Evolutionary conservation across 2,113 vertebrate genomes (phyloP), one percentile per base, ranked within the genome.

Genomic region (Dunckerocampus dactyliophorus): DNA sequence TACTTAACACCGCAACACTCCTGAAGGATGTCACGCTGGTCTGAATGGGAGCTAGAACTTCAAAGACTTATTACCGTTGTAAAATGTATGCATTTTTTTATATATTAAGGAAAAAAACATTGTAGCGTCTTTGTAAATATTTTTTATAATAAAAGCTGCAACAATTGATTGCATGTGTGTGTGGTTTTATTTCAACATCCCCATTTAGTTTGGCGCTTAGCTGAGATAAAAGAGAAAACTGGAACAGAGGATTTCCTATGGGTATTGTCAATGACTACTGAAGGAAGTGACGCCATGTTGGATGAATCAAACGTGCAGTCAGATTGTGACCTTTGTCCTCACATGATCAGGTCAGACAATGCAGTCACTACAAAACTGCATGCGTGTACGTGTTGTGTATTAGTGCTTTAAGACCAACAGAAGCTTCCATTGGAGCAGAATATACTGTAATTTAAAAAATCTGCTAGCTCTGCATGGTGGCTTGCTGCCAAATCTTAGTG

Each of bases 41-140:
- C 81, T 82, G 76, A 87, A 82, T 84, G 85, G 85, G 84, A 87
- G 83, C 85, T 88, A 87, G 86, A 87, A 85, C 80, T 87, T 89
- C 85, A 90, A 89, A 87, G 87, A 88, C 85, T 87, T 83, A 86
- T 86, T 84, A 89, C 82, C 79, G 72, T 86, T 88, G 87, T 90
- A 88, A 85, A 88, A 85, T 90, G 85, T 90, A 90, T 90, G 89
- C 89, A 90, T 89, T 90, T 90, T 82, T 88, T 89, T 90, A 89
- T 88, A 89, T 88, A 90, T 88, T 69, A 65, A 77, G 83, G 62
- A 85, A 88, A 84, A 81, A 85, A 85, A 83, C 84, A 85, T 88
- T 88, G 89, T 89, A 90, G 87, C 88, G 88, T 90, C 87, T 90
- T 90, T 90, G 88, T 89, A 89, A 89, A 90, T 89, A 89, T 88